A percentile compares a stretch with the other conserved stretches of the same genome.
These are phyloP conservation scores for Girardinichthys multiradiatus DNA, from an alignment of 2,113 vertebrate species.

Conservation along the genomic window DNA sequence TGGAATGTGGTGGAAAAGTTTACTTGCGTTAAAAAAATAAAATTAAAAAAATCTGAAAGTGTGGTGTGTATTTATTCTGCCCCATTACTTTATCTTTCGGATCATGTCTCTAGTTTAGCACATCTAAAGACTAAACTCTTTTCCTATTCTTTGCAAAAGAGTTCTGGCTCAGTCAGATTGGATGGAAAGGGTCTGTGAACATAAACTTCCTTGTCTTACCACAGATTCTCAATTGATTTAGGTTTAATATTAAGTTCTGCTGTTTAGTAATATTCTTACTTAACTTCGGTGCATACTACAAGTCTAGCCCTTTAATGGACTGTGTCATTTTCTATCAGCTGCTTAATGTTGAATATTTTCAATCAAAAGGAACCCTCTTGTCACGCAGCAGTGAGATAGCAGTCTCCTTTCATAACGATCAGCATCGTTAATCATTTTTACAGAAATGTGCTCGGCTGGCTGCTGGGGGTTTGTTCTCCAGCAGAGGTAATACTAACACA, in stretches of 20 bases:
- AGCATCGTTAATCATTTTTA: constrained; percentile 69
- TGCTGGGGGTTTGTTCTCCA: constrained; percentile 49
- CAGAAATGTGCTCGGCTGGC: constrained; percentile 39
- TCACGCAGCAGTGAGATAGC: constrained; percentile 44
- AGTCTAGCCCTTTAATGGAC: constrained; percentile 36
- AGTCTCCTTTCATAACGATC: constrained; percentile 48
- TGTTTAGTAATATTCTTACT: neutral
- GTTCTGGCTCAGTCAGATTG: too few species aligned
- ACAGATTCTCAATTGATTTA: too few species aligned
- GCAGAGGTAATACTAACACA: constrained; percentile 54
- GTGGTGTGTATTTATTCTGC: too few species aligned
- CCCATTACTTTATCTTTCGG: too few species aligned
- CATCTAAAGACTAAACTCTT: too few species aligned
- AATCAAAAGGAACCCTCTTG: constrained; percentile 31
- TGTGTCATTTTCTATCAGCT: constrained; percentile 37
- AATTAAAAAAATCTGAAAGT: too few species aligned
- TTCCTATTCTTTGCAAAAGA: too few species aligned
- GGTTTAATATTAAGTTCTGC: neutral
- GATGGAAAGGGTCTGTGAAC: too few species aligned
- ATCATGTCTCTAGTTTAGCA: too few species aligned
- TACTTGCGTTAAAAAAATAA: too few species aligned
- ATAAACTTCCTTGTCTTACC: too few species aligned
- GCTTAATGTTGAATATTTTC: constrained; percentile 38
- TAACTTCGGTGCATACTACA: neutral
- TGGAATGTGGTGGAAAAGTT: too few species aligned